These are phyloP conservation scores for Leucozona laternaria DNA, from an alignment of 2,888 invertebrate species.

Conservation along the genomic window DNA sequence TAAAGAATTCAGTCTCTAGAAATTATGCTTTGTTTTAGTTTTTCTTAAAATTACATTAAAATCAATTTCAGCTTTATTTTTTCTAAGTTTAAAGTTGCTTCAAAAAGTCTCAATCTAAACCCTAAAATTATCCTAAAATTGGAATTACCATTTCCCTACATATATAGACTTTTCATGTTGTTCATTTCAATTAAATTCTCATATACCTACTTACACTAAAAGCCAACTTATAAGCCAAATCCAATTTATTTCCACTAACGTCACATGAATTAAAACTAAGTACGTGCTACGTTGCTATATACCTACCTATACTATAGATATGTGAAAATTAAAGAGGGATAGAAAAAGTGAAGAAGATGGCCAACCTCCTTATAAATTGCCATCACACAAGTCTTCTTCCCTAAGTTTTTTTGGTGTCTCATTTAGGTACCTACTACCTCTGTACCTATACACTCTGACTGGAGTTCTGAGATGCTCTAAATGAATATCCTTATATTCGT, in stretches of 20 bases:
- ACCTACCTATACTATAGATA: no score
- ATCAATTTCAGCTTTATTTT: no score
- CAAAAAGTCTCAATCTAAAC: neutral
- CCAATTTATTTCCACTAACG: slow-evolving; percentile 59
- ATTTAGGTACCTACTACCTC: neutral
- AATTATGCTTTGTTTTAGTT: no score
- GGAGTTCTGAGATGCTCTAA: slow-evolving; percentile 15
- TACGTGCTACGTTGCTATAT: neutral
- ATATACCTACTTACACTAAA: slow-evolving; percentile 9
- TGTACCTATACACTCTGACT: neutral
- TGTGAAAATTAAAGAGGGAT: slow-evolving; percentile 1
- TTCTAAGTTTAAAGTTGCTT: no score
- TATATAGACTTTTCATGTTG: neutral
- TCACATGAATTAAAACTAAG: slow-evolving; percentile 48
- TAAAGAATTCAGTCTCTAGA: no score
- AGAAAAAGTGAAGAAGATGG: neutral
- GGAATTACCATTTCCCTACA: neutral
- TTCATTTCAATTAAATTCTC: slow-evolving; percentile 15
- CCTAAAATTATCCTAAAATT: neutral
- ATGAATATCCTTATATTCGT: slow-evolving; percentile 58
- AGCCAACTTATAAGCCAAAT: slow-evolving; percentile 53
- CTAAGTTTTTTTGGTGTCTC: neutral
- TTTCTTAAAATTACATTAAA: no score
- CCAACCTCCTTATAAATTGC: slow-evolving; percentile 16
- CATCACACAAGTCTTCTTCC: slow-evolving; percentile 37